Base-by-base conservation (phyloP, 2,113 vertebrate species). In the Numida meleagris region DNA sequence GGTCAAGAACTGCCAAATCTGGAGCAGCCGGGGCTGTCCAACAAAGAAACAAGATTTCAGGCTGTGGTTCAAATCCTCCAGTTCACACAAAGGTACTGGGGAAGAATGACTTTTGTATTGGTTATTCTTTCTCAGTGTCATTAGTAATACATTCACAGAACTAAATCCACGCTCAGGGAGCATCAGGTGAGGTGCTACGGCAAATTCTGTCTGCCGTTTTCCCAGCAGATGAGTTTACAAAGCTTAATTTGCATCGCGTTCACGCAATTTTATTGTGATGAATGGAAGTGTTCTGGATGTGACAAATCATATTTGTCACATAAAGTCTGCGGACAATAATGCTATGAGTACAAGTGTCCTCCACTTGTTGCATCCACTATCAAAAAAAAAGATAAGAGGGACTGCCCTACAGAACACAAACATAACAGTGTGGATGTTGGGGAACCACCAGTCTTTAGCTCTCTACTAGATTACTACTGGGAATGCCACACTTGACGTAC, bases 401-500 rank as follows among this genome's bases (percentile, higher is more conserved):
- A 14, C 17, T 15, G 4, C 40, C 65, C 68, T 50, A 11, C 12
- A 59, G 38, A 51, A 65, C 6, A 10, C 8, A 29, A 82, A 0
- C n/a, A 3, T 14, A 34, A 14, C 10, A 16, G 5, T 46, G 53
- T 2, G n/a, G 61, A 31, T 31, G 18, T 1, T 45, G 55, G 63
- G 59, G 68, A 80, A 78, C 63, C 55, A 40, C 19, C 48, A 31
- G 31, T n/a, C 62, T 51, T 71, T 8, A 66, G 33, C 62, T 61
- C 16, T 9, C 24, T 10, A 29, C 19, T 50, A 59, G 42, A 21
- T 59, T 62, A 18, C 14, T 10, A 40, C 63, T 50, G 80, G 76
- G 65, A 34, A 25, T 7, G 8, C 18, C 53, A 2, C 40, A 29
- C 40, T 18, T 80, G 76, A 7, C n/a, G 0, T 93, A 98, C 98